Conservation (phyloP, 1,140 invertebrate genomes). For the Procambarus virginalis region DNA sequence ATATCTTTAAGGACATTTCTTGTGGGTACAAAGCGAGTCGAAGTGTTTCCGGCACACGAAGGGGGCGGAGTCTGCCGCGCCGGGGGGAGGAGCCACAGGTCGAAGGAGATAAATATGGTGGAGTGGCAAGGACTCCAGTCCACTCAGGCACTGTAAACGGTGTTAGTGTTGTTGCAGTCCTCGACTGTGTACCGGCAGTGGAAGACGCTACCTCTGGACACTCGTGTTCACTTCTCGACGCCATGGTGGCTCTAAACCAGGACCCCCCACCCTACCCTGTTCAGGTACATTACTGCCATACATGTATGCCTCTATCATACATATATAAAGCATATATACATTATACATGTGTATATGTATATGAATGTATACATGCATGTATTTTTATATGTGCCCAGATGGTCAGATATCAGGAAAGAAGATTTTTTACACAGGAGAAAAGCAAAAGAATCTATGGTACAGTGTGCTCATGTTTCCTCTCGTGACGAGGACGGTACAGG, state of each 20-base stretch:
- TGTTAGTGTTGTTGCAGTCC: slow-evolving; percentile 1
- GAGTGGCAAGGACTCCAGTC: not conserved
- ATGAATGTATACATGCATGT: not conserved
- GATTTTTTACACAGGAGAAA: too few species aligned
- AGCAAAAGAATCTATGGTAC: too few species aligned
- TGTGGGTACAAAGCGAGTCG: not conserved
- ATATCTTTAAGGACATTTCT: not conserved
- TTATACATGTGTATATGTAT: not conserved
- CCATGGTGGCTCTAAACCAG: slow-evolving; percentile 3
- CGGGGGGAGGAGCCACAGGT: not conserved
- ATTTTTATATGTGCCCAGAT: too few species aligned
- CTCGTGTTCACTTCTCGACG: not conserved
- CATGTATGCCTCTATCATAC: not conserved
- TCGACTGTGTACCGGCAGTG: not conserved
- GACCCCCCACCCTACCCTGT: not conserved
- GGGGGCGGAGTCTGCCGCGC: too few species aligned
- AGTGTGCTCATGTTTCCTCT: too few species aligned
- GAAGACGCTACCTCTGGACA: not conserved
- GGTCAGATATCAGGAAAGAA: too few species aligned
- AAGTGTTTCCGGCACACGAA: not conserved
- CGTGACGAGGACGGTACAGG: too few species aligned
- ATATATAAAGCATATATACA: not conserved
- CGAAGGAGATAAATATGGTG: not conserved
- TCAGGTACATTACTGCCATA: not conserved
- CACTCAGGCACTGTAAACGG: slow-evolving; percentile 11